A percentile compares a stretch with the other conserved stretches of the same genome.
These are phyloP conservation scores for Gortyna flavago DNA, from an alignment of 2,888 invertebrate species.

Conservation along the genomic window DNA sequence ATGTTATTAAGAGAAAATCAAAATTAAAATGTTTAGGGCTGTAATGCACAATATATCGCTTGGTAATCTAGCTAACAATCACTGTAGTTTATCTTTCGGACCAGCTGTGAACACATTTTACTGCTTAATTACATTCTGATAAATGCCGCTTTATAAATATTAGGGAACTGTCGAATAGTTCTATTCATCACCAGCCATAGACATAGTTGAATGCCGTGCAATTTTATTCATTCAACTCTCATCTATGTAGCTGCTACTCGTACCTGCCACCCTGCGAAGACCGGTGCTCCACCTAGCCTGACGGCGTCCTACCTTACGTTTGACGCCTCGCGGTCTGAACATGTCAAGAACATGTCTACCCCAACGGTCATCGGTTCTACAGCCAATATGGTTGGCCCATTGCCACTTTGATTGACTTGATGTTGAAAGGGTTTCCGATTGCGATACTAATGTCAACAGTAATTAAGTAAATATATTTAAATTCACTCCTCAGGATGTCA, in stretches of 20 bases:
- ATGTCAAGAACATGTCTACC: too few relatives aligned
- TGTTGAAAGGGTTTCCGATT: too few relatives aligned
- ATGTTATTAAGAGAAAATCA: neutral
- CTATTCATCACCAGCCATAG: too few relatives aligned
- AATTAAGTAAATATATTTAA: too few relatives aligned
- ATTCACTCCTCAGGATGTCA: neutral
- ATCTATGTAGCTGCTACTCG: neutral
- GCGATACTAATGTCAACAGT: too few relatives aligned
- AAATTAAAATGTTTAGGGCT: too few relatives aligned
- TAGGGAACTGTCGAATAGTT: too few relatives aligned
- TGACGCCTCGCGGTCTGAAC: too few relatives aligned
- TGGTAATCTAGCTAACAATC: neutral
- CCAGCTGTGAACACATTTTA: neutral
- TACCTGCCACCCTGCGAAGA: neutral
- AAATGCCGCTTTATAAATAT: neutral
- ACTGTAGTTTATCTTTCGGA: neutral
- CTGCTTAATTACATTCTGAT: neutral
- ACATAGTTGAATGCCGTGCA: too few relatives aligned
- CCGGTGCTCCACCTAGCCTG: neutral
- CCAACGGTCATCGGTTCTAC: neutral
- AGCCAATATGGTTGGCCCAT: too few relatives aligned
- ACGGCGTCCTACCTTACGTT: too few relatives aligned
- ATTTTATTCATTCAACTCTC: neutral
- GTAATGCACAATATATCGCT: neutral
- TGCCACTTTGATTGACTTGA: too few relatives aligned